Conservation (phyloP, 2,888 invertebrate genomes). For the Xestia ashworthii region DNA sequence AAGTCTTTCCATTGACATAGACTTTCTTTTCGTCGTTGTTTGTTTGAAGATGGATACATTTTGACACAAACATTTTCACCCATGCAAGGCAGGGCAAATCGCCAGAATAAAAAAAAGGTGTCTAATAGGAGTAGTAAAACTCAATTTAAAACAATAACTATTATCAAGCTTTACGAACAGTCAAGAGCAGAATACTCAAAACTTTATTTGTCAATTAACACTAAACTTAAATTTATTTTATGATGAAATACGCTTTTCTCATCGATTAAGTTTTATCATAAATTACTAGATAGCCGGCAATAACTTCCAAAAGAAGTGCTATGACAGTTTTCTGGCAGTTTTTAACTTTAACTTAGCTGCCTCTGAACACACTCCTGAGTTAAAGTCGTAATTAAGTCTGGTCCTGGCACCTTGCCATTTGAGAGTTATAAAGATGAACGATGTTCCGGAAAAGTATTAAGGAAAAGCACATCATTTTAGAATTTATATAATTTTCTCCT, state of each 20-base stretch:
- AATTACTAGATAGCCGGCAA: conserved; percentile 19
- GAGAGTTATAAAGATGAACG: conserved; percentile 38
- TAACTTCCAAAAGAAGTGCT: conserved; percentile 26
- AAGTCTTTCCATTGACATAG: neutral
- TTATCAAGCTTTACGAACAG: neutral
- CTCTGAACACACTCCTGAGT: conserved; percentile 25
- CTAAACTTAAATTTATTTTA: neutral
- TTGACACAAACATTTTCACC: neutral
- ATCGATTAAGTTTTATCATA: conserved; percentile 2
- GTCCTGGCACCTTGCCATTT: conserved; percentile 53
- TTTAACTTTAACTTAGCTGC: conserved; percentile 8
- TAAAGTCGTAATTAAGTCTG: conserved; percentile 56
- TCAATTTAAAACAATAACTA: neutral
- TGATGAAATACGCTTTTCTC: neutral
- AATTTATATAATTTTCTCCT: neutral
- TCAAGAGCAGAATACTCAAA: neutral
- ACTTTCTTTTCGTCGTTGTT: neutral
- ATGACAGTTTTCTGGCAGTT: conserved; percentile 43
- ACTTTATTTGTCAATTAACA: neutral
- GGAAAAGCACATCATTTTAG: neutral
- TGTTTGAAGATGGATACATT: neutral
- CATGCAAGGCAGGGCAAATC: neutral
- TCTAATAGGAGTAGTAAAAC: neutral
- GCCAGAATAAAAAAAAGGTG: neutral
- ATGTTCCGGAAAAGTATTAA: conserved; percentile 8